These are phyloP conservation scores for Muntiacus reevesi DNA, from an alignment of 2,113 vertebrate genomes.

Conservation along the genomic window DNA sequence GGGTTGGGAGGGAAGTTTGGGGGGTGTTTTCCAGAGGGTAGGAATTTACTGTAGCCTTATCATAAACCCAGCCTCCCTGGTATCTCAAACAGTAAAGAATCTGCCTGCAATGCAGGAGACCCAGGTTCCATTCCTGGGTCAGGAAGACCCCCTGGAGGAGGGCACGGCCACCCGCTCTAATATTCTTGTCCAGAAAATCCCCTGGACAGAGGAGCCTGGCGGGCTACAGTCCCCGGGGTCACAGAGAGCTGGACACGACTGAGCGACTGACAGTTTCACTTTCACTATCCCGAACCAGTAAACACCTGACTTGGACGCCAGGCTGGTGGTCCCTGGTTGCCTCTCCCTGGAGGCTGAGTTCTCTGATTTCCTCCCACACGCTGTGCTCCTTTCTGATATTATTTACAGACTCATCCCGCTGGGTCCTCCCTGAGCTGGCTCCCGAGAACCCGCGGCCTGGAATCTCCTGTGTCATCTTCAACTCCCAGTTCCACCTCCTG, in stretches of 20 bases:
- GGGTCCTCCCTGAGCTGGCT: neutral
- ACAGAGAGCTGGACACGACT: neutral
- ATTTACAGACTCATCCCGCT: rapidly evolving
- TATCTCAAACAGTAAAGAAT: neutral
- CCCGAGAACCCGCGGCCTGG: rapidly evolving
- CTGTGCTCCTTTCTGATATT: neutral
- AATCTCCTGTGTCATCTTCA: conserved; percentile 49
- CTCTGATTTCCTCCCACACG: neutral
- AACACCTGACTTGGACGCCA: neutral
- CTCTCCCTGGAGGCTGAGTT: neutral
- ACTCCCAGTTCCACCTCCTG: neutral
- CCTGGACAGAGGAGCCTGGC: neutral
- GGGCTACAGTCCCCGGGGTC: neutral
- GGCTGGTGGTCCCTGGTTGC: neutral
- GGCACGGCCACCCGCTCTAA: neutral
- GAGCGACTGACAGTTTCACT: neutral
- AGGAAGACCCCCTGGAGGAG: neutral
- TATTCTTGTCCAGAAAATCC: neutral
- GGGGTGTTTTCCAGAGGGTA: rapidly evolving
- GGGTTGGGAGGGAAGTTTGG: neutral
- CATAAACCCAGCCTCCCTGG: neutral
- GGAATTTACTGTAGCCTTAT: neutral
- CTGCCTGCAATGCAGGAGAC: neutral
- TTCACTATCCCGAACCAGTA: neutral
- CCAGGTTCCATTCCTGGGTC: neutral